These are phyloP conservation scores for Muraenolepis orangiensis DNA, from an alignment of 2,797 vertebrate species.

Conservation along the genomic window DNA sequence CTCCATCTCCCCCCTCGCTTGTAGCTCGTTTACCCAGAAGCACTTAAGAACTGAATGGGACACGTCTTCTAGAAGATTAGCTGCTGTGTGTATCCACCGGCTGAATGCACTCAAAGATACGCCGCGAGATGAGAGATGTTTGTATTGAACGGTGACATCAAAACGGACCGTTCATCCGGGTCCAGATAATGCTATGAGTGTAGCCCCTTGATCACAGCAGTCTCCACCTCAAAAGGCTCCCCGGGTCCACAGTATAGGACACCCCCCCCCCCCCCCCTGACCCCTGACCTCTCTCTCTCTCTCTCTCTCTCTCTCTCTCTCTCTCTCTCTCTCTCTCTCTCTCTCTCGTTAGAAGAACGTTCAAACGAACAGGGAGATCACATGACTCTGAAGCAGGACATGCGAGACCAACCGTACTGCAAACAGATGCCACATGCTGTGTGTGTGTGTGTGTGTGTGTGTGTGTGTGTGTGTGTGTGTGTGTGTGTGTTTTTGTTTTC, in stretches of 20 bases:
- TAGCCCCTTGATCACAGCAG: too few relatives aligned
- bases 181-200: too few relatives aligned
- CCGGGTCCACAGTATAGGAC: too few relatives aligned
- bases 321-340: too few relatives aligned
- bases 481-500: neutral
- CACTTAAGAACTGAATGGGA: neutral
- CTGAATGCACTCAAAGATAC: too few relatives aligned
- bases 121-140: too few relatives aligned
- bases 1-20: slow-evolving; percentile 20
- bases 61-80: neutral
- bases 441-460: neutral
- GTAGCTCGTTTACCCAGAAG: neutral
- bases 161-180: too few relatives aligned
- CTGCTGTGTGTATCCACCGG: too few relatives aligned
- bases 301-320: too few relatives aligned
- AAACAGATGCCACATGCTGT: neutral
- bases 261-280: too few relatives aligned
- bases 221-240: too few relatives aligned
- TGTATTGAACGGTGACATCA: neutral
- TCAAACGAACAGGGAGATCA: neutral
- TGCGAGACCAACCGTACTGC: neutral
- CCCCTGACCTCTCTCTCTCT: too few relatives aligned
- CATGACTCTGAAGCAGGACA: neutral
- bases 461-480: neutral
- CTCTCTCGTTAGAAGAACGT: neutral